Evolutionary conservation across 1,140 invertebrate species (phyloP), one percentile per base, ranked within the genome.

Genomic region (Popillia japonica): DNA sequence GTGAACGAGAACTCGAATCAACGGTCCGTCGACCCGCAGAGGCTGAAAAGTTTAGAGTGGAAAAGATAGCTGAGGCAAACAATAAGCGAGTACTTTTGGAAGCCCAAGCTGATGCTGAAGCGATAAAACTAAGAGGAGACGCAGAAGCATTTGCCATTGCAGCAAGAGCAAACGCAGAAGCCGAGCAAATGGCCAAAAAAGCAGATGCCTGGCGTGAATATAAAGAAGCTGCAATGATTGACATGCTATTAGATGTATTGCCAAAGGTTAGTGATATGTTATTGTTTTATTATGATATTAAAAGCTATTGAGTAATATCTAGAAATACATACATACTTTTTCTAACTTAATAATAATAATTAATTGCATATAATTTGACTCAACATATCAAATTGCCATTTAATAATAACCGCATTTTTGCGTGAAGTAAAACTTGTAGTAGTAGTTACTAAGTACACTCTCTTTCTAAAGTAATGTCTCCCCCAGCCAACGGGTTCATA

Each of bases 201-300:
- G 98, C 97, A 9, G 96, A 98, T 83, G 98, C 98, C 23, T 99
- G 94, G 92, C 96, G 95, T 84, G 96, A 98, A 84, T 99, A 98
- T 85, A 95, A 96, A 81, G 96, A 96, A 80, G 97, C 98, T 72
- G 98, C 98, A 42, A 97, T 99, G 93, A 92, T 98, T 75, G 97
- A 99, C 84, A 99, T 99, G 97, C 93, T 98, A 84, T 90, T 99
- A 22, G 96, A 98, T 76, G 96, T 95, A n/a, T 87, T 99, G 83
- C 97, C 98, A 48, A 98, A 97, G 92, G 97, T 98, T 48, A 76
- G 44, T 55, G 2, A 41, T 41, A 14, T 22, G 14, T 20, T 17
- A 61, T 61, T 17, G 20, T 2, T 4, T 20, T 3, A 64, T 14
- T 14, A 44, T 14, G 9, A 44, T 6, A 34, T 34, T 34, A 55